phyloP scores from a whole-genome alignment of 2,888 invertebrate species.

The Thelaira solivaga region DNA sequence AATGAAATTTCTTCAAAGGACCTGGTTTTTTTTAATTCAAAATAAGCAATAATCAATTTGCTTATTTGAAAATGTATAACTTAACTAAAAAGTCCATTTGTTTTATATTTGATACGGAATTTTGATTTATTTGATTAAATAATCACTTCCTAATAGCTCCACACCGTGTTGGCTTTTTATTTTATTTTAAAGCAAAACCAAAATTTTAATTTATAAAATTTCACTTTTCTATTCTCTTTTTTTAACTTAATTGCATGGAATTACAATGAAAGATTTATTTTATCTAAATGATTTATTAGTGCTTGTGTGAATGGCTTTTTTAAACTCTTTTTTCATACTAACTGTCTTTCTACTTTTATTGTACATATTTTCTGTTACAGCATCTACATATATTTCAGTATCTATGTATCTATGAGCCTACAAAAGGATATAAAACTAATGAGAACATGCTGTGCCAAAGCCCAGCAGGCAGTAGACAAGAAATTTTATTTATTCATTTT shows the following conservation, averaged over 20 bases:
- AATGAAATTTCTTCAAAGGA: too few species aligned
- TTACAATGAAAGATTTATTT: conserved; percentile 49
- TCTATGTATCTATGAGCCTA: conserved; percentile 7
- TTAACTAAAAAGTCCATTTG: too few species aligned
- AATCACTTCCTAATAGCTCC: not conserved
- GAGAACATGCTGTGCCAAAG: conserved; percentile 47
- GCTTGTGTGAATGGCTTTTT: conserved; percentile 42
- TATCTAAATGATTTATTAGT: conserved; percentile 54
- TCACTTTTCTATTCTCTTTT: not conserved
- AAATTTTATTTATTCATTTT: conserved; percentile 56
- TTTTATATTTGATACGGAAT: not conserved
- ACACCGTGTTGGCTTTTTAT: not conserved
- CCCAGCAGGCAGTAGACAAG: conserved; percentile 52
- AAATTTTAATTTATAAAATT: not conserved
- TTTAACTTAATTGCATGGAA: conserved; percentile 64
- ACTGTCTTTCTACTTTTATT: not conserved
- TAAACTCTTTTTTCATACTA: not conserved
- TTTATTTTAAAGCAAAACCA: not conserved
- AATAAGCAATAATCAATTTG: too few species aligned
- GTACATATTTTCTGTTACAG: not conserved
- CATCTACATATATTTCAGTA: too few species aligned
- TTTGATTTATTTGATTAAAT: conserved; percentile 12
- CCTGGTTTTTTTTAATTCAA: too few species aligned
- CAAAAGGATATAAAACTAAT: not conserved
- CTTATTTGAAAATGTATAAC: too few species aligned